Percentiles rank a stretch among this genome's conserved stretches.
phyloP scores from a whole-genome alignment of 2,888 invertebrate species.

The Dryobota labecula region DNA sequence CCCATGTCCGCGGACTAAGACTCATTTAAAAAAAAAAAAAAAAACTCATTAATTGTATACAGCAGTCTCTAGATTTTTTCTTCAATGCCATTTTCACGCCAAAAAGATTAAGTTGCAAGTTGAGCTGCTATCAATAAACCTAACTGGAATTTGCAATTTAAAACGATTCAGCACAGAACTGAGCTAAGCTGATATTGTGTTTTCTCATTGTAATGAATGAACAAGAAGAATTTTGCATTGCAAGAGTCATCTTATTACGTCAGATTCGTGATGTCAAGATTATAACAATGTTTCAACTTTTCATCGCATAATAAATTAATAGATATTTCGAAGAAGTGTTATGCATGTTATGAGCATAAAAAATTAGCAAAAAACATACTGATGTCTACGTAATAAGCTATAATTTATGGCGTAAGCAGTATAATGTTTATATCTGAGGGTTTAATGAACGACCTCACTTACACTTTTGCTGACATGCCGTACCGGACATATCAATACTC shows the following conservation, averaged over 20 bases:
- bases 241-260: slow-evolving; percentile 43
- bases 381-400: slow-evolving; percentile 40
- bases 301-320: slow-evolving; percentile 38
- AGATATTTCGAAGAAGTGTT: slow-evolving; percentile 25
- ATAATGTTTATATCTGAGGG: slow-evolving; percentile 73
- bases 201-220: background rate
- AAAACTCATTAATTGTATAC: slow-evolving; percentile 21
- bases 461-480: slow-evolving; percentile 80
- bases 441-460: slow-evolving; percentile 84
- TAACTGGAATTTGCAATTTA: background rate
- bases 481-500: slow-evolving; percentile 85
- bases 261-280: slow-evolving; percentile 31
- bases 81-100: slow-evolving; percentile 7
- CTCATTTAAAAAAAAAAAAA: no score
- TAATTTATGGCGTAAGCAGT: slow-evolving; percentile 60
- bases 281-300: slow-evolving; percentile 25
- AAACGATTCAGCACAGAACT: background rate
- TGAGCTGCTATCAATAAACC: background rate
- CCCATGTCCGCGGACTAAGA: no score
- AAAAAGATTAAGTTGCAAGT: background rate
- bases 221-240: slow-evolving; percentile 6
- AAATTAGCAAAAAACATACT: slow-evolving; percentile 31
- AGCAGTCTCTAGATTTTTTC: background rate
- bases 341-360: slow-evolving; percentile 31
- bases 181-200: background rate